Conservation (phyloP, 2,113 vertebrate genomes). For the Syngnathoides biaculeatus region DNA sequence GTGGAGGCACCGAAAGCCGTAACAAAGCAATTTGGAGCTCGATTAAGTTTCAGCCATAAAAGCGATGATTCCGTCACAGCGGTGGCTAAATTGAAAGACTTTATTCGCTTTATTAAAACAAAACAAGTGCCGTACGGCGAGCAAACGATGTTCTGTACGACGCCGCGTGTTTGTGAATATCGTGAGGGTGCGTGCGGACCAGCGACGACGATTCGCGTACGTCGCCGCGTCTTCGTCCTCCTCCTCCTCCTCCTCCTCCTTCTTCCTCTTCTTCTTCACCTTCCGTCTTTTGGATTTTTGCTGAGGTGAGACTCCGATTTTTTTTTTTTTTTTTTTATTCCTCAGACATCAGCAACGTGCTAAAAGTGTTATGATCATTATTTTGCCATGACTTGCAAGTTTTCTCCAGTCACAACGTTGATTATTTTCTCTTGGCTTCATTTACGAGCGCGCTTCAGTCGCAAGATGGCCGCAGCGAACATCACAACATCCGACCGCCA, state of each 20-base stretch:
- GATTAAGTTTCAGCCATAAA: conserved; percentile 65
- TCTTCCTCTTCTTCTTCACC: background rate
- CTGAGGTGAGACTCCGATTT: background rate
- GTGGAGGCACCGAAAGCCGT: conserved; percentile 33
- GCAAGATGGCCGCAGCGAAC: too few species aligned
- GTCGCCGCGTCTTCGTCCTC: too few species aligned
- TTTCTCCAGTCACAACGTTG: too few species aligned
- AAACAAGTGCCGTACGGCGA: conserved; percentile 49
- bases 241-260: background rate
- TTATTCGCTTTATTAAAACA: conserved; percentile 61
- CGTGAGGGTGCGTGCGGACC: background rate
- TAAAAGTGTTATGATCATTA: too few species aligned
- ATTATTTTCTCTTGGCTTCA: too few species aligned
- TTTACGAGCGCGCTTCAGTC: too few species aligned
- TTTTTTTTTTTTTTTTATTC: background rate
- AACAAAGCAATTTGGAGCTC: conserved; percentile 62
- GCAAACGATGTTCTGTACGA: conserved; percentile 49
- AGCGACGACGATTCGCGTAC: too few species aligned
- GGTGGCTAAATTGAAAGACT: conserved; percentile 48
- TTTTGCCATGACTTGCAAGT: too few species aligned
- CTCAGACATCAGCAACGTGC: background rate
- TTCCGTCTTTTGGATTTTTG: background rate
- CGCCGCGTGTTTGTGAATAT: conserved; percentile 1
- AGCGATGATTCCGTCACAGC: conserved; percentile 51
- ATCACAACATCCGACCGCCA: too few species aligned